Evolutionary conservation across 2,888 invertebrate genomes (phyloP).

Genomic region (Caenorhabditis sp.): DNA sequence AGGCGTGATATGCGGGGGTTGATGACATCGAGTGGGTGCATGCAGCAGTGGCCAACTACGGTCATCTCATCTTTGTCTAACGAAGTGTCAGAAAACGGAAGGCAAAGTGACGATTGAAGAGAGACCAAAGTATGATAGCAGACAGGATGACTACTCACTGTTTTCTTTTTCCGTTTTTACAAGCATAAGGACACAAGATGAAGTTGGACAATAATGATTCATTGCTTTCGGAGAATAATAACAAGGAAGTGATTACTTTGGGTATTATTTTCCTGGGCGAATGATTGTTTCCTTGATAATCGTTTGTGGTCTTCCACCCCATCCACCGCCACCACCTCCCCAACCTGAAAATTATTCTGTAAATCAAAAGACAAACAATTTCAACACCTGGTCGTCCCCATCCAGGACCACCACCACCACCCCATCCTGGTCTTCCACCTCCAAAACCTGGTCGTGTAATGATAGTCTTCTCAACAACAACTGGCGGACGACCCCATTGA

Average conservation of each 20-base stretch:
- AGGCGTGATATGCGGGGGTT: conserved; percentile 47
- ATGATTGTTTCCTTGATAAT: conserved; percentile 20
- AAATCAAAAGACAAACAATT: too few species aligned
- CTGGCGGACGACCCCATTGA: conserved; percentile 43
- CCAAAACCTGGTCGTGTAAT: conserved; percentile 9
- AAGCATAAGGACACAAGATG: neutral
- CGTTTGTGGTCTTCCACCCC: conserved; percentile 4
- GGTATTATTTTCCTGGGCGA: conserved; percentile 6
- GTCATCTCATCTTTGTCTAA: conserved; percentile 28
- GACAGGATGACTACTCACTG: conserved; percentile 15
- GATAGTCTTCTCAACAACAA: conserved; percentile 34
- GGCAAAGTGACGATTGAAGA: conserved; percentile 35
- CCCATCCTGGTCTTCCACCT: conserved; percentile 23
- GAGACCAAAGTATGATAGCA: conserved; percentile 28
- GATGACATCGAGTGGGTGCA: conserved; percentile 44
- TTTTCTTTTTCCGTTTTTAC: neutral
- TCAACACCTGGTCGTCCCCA: neutral
- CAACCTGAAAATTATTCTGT: neutral
- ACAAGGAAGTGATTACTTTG: conserved; percentile 13
- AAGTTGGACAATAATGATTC: neutral
- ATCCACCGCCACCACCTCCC: conserved; percentile 1
- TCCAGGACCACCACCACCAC: conserved; percentile 5
- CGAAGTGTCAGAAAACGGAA: conserved; percentile 10
- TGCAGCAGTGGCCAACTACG: conserved; percentile 28
- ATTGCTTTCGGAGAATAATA: neutral